phyloP scores from a whole-genome alignment of 2,888 invertebrate genomes.

The Rhaphigaster nebulosa region DNA sequence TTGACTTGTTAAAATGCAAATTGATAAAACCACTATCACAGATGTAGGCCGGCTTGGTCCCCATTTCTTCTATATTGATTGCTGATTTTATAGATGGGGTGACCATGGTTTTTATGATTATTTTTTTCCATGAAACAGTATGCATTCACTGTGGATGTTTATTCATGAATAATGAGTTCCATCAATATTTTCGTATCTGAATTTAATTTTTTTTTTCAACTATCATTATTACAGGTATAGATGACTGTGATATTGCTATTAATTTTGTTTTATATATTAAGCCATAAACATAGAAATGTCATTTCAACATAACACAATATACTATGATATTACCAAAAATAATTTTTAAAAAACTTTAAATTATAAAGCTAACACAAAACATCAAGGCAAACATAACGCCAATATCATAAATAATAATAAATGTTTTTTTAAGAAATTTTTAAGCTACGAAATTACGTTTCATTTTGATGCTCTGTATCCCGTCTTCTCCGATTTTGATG shows the following conservation, averaged over 20 bases:
- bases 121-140: not conserved
- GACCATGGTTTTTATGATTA: not conserved
- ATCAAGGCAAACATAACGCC: too few species aligned
- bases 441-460: too few species aligned
- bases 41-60: conserved; percentile 43
- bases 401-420: too few species aligned
- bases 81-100: conserved; percentile 20
- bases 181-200: not conserved
- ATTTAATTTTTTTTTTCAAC: not conserved
- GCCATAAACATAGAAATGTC: too few species aligned
- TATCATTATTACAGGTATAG: not conserved
- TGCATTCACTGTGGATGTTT: not conserved
- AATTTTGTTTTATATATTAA: too few species aligned
- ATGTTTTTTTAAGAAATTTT: too few species aligned
- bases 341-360: too few species aligned
- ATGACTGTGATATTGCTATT: not conserved
- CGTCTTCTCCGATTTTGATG: too few species aligned
- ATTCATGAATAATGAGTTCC: not conserved
- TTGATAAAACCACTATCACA: conserved; percentile 60
- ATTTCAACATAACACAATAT: too few species aligned
- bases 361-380: too few species aligned
- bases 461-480: too few species aligned
- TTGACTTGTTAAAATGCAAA: conserved; percentile 60
- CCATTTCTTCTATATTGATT: conserved; percentile 45
- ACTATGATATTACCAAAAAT: too few species aligned